Evolutionary conservation across 2,888 invertebrate genomes (phyloP).

Genomic region (Schrankia costaestrigalis): DNA sequence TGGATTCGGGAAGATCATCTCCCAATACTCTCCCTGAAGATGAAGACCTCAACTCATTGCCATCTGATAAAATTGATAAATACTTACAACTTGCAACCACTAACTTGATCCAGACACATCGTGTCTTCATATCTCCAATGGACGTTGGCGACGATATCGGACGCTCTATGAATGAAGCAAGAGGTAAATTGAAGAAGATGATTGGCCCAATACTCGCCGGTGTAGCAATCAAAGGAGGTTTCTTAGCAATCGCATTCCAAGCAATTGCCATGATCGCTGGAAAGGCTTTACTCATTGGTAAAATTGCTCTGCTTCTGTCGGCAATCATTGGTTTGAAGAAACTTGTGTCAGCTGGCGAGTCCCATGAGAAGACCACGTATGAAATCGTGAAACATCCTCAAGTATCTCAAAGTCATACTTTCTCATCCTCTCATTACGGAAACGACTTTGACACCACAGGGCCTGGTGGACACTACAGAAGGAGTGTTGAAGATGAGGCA

Average conservation of each 20-base stretch:
- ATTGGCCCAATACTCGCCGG: slow-evolving; percentile 85
- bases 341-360: slow-evolving; percentile 83
- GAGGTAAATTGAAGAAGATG: slow-evolving; percentile 83
- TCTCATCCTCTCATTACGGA: slow-evolving; percentile 85
- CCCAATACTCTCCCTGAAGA: slow-evolving; percentile 77
- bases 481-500: slow-evolving; percentile 80
- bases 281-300: slow-evolving; percentile 90
- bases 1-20: slow-evolving; percentile 68
- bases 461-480: slow-evolving; percentile 81
- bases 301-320: slow-evolving; percentile 89
- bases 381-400: slow-evolving; percentile 94
- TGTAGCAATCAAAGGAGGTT: slow-evolving; percentile 85
- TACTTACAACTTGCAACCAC: slow-evolving; percentile 78
- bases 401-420: slow-evolving; percentile 87
- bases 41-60: slow-evolving; percentile 81
- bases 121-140: slow-evolving; percentile 75
- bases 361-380: slow-evolving; percentile 89
- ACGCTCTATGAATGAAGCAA: slow-evolving; percentile 75
- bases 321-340: slow-evolving; percentile 91
- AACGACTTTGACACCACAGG: slow-evolving; percentile 81
- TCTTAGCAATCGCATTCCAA: slow-evolving; percentile 87
- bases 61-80: slow-evolving; percentile 82
- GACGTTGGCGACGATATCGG: slow-evolving; percentile 67
- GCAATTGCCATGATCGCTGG: slow-evolving; percentile 88
- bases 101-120: slow-evolving; percentile 82